A percentile compares a stretch with the other conserved stretches of the same genome.
Conservation (phyloP, 2,797 vertebrate genomes). For the Hozukius guyotensis region DNA sequence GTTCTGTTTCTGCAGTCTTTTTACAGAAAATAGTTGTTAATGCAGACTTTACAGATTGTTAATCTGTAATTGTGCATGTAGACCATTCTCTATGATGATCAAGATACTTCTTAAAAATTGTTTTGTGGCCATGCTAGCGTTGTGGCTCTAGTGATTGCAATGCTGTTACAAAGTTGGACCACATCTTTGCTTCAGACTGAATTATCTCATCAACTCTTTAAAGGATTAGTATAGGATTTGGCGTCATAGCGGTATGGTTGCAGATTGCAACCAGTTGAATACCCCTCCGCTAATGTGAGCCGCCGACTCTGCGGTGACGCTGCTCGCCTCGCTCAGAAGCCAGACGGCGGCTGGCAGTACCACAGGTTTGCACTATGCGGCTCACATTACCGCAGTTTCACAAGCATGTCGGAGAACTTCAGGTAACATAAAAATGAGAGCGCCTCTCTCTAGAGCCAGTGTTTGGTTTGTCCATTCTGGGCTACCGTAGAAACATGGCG, state of each 20-base stretch:
- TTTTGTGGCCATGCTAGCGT: background rate
- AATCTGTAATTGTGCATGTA: background rate
- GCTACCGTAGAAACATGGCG: too few relatives aligned
- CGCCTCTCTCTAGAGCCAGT: too few relatives aligned
- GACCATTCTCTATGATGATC: background rate
- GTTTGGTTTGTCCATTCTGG: too few relatives aligned
- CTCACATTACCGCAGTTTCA: background rate
- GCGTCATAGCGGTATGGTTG: background rate
- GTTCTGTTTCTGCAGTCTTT: background rate
- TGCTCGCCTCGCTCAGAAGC: too few relatives aligned
- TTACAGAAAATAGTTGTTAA: background rate
- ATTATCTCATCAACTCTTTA: background rate
- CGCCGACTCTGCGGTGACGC: background rate
- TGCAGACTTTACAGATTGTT: background rate
- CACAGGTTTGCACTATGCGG: background rate
- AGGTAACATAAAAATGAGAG: too few relatives aligned
- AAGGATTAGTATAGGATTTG: background rate
- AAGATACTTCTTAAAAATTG: background rate
- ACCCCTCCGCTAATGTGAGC: background rate
- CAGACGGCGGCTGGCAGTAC: background rate
- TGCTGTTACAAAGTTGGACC: background rate
- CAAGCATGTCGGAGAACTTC: background rate
- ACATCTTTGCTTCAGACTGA: background rate
- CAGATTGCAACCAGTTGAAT: background rate
- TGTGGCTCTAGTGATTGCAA: background rate